These are phyloP conservation scores for Sebastes melanostomus DNA, from an alignment of 2,797 vertebrate genomes.

Conservation along the genomic window DNA sequence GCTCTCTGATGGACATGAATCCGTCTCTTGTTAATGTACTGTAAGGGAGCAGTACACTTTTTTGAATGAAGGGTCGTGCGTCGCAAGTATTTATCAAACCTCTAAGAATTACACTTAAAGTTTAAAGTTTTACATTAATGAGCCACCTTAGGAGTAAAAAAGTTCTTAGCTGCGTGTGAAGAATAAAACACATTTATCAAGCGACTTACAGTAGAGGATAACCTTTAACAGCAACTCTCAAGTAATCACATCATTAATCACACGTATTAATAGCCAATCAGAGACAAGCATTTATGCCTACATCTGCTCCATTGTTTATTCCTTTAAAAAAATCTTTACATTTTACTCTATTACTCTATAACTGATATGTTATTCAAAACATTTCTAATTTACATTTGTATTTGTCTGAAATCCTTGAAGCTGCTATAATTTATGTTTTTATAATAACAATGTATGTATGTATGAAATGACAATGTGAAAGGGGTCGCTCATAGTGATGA, in stretches of 20 bases:
- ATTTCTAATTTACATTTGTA: background rate
- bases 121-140: background rate
- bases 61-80: background rate
- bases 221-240: background rate
- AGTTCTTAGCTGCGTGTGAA: background rate
- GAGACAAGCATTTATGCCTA: background rate
- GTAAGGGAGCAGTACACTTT: background rate
- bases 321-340: background rate
- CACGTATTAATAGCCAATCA: background rate
- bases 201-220: background rate
- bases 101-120: background rate
- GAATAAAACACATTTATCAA: background rate
- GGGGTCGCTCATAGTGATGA: background rate
- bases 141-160: background rate
- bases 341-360: background rate
- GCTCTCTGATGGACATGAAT: background rate
- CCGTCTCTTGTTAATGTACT: background rate
- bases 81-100: background rate
- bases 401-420: background rate
- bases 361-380: background rate
- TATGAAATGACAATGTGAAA: background rate
- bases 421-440: background rate
- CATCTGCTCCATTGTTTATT: background rate
- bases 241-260: background rate
- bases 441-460: background rate